Base-by-base conservation (phyloP, 64 coral and sea anemone genomes). In the Montipora sp. region DNA sequence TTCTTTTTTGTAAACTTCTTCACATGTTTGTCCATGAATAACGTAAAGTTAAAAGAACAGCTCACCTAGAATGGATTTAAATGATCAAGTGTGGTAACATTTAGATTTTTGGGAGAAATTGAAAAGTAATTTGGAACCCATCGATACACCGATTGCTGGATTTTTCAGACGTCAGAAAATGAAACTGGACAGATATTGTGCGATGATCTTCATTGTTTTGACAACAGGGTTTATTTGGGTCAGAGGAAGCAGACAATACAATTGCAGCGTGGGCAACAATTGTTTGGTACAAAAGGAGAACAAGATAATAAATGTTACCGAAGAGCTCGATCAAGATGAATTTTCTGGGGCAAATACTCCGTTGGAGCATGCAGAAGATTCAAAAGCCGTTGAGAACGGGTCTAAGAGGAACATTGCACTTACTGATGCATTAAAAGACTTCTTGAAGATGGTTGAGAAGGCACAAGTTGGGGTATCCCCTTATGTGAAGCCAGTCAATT, bases 221-320 rank as follows among this genome's bases (percentile, higher is more conserved):
- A 46, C 65, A 71, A 72, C 82, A 85, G n/a, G 9, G 19, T 19
- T 71, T 21, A 45, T 49, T 47, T 68, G 68, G 82, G 82, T 71
- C 2, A 65, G 44, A 9, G 82, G 44, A 72, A 85, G 71, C 61
- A 85, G 20, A 71, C 7, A 48, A 9, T 21, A 50, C 46, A 85
- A 72, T 23, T 70, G 82, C 9, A 47, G 43, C 20, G 60, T 84
- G 16, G 61, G 15, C 5, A 13, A 15, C 43, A 15, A 50, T 85
- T 85, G 82, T 49, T 85, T 19, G 45, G 5, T 45, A 13, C 8
- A 21, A 6, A 14, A 46, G 16, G 47, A 72, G 20, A 71, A 48
- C 45, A 49, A 7, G 49, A 21, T 44, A 3, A 84, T 45, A 11
- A 70, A 50, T 11, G 3, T 1, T 15, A 48, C 19, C 16, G 2